Base-by-base conservation (phyloP, 30 jellyfish, hydroid and myxozoan genomes). In the Chironex yamaguchii region DNA sequence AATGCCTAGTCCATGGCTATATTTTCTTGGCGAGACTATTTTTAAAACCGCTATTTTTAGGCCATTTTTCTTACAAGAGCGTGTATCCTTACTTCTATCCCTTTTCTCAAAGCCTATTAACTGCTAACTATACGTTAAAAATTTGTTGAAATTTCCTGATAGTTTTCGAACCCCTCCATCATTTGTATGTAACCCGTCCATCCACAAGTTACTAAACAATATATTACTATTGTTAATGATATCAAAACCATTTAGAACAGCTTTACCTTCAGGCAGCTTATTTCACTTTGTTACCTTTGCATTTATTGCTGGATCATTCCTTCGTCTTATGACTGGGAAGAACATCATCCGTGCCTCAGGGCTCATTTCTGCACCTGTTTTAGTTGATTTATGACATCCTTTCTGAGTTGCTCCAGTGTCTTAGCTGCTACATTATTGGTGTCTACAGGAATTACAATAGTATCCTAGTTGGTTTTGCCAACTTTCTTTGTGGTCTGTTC, bases 161-260 rank as follows among this genome's bases (percentile, higher is more conserved):
- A 2, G 24, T 62, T n/a, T n/a, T n/a, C n/a, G n/a, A n/a, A n/a
- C n/a, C 49, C 81, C 81, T 26, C 81, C 89, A 23, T 78, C 89
- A 31, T 31, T 78, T 1, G 62, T 26, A 27, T 49, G 88, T 20
- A 42, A 24, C 28, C 88, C 79, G 22, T 52, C 78, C 20, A 0
- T 49, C 80, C 80, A 23, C 2, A 75, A 62, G 12, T 75, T 75
- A 29, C 62, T 2, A 49, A 49, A 75, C 27, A 49, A 1, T 0
- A 75, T 75, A 53, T 75, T 75, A 22, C 36, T 17, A 75, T 75
- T 49, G 48, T 75, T 31, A 1, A 75, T 49, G 1, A 49, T 2
- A 22, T 75, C 88, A 49, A 50, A 21, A 1, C 80, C 28, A 34
- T 78, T 25, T n/a, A n/a, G n/a, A n/a, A n/a, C n/a, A n/a, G n/a